Percentiles rank a stretch among this genome's conserved stretches.
Evolutionary conservation across 2,888 invertebrate genomes (phyloP).

Genomic region (Agrochola litura): DNA sequence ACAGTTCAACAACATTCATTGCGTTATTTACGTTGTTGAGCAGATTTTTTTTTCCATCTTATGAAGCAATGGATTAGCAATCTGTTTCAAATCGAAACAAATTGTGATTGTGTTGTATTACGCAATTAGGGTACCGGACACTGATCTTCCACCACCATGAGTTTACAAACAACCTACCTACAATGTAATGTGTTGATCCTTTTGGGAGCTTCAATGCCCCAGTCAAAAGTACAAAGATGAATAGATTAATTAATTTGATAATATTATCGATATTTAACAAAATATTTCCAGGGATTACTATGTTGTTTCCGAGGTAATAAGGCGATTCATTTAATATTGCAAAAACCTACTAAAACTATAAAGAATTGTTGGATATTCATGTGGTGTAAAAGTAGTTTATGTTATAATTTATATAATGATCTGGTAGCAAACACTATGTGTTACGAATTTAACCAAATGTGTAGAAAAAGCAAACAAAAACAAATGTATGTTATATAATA

Average conservation of each 20-base stretch:
- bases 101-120: too few relatives aligned
- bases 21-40: too few relatives aligned
- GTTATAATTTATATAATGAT: not conserved
- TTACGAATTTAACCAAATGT: conserved; percentile 19
- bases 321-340: not conserved
- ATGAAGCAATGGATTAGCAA: too few relatives aligned
- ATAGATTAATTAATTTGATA: not conserved
- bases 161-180: not conserved
- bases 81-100: too few relatives aligned
- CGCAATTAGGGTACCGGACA: too few relatives aligned
- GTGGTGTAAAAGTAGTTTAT: not conserved
- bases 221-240: not conserved
- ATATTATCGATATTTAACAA: not conserved
- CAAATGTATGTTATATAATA: not conserved
- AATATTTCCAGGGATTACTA: not conserved
- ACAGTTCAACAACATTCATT: too few relatives aligned
- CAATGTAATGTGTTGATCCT: not conserved
- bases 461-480: conserved; percentile 14
- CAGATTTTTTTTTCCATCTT: too few relatives aligned
- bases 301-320: too few relatives aligned
- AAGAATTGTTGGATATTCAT: not conserved
- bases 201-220: not conserved
- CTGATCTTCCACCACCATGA: not conserved
- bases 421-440: conserved; percentile 3
- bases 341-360: not conserved